Evolutionary conservation across 2,888 invertebrate species (phyloP).

Genomic region (Drosophila buzzatii): DNA sequence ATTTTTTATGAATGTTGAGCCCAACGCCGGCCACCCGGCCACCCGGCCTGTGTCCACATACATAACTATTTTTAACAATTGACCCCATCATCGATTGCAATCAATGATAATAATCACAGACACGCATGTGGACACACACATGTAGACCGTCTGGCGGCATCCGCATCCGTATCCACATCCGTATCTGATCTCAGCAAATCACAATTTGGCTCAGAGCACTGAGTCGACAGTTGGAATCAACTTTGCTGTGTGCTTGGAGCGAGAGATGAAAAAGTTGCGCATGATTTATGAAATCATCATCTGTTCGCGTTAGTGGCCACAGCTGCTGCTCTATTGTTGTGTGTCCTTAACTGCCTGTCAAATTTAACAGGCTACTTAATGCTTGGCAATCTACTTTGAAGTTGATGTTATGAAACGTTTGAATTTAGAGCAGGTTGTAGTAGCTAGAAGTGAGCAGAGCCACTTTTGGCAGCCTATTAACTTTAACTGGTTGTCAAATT

Average conservation of each 20-base stretch:
- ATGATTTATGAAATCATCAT: constrained; percentile 2
- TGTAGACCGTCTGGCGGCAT: constrained; percentile 28
- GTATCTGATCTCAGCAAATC: constrained; percentile 20
- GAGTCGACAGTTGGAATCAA: not conserved
- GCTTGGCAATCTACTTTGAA: not conserved
- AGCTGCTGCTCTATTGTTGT: not conserved
- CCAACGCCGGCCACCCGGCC: not conserved
- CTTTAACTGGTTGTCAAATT: not conserved
- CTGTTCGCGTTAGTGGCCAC: not conserved
- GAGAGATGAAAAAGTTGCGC: not conserved
- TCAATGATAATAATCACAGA: constrained; percentile 38
- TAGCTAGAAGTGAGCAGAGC: not conserved
- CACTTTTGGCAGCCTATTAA: not conserved
- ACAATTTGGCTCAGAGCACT: not conserved
- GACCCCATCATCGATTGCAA: constrained; percentile 40
- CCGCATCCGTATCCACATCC: constrained; percentile 16
- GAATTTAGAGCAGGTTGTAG: not conserved
- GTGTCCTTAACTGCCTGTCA: constrained; percentile 1
- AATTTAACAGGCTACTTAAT: not conserved
- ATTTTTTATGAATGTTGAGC: constrained; percentile 19
- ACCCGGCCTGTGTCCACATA: not conserved
- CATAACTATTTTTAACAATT: constrained; percentile 39
- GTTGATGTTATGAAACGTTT: not conserved
- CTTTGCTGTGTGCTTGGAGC: not conserved
- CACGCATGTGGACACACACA: not conserved